A percentile compares a stretch with the other conserved stretches of the same genome.
Evolutionary conservation across 1,140 invertebrate genomes (phyloP).

Genomic region (Gryon sp.): DNA sequence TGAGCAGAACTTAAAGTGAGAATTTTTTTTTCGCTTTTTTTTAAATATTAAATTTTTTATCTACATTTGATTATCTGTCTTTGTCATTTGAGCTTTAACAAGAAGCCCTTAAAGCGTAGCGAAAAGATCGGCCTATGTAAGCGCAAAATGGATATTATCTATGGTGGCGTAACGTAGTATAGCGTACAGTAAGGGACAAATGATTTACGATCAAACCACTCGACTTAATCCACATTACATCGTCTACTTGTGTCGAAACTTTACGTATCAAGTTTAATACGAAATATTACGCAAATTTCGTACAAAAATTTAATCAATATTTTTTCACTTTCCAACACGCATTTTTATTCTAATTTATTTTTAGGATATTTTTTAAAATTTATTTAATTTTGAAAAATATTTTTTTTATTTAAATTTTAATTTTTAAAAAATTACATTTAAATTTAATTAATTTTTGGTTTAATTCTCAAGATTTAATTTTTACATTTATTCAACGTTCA

Average conservation of each 20-base stretch:
- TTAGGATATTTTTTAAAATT: too few relatives aligned
- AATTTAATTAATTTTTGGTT: too few relatives aligned
- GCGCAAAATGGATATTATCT: slow-evolving; percentile 77
- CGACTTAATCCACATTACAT: slow-evolving; percentile 69
- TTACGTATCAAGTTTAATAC: slow-evolving; percentile 6
- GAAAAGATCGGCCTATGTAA: slow-evolving; percentile 66
- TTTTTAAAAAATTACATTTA: too few relatives aligned
- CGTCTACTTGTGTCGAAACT: slow-evolving; percentile 63
- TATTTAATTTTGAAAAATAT: too few relatives aligned
- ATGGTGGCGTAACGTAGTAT: slow-evolving; percentile 53
- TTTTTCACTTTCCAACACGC: too few relatives aligned
- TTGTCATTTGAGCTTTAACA: slow-evolving; percentile 45
- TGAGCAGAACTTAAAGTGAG: too few relatives aligned
- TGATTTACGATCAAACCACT: slow-evolving; percentile 72
- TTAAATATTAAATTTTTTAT: slow-evolving; percentile 39
- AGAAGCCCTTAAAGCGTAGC: slow-evolving; percentile 66
- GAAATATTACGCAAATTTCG: neutral
- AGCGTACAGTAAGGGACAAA: too few relatives aligned
- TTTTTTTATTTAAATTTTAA: too few relatives aligned
- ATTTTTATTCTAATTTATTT: too few relatives aligned
- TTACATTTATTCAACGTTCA: too few relatives aligned
- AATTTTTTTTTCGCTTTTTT: neutral
- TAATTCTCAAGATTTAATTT: too few relatives aligned
- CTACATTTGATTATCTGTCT: slow-evolving; percentile 24
- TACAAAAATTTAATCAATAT: too few relatives aligned